A percentile compares a stretch with the other conserved stretches of the same genome.
Evolutionary conservation across 2,888 invertebrate genomes (phyloP).

Genomic region (Ophonus ardosiacus): DNA sequence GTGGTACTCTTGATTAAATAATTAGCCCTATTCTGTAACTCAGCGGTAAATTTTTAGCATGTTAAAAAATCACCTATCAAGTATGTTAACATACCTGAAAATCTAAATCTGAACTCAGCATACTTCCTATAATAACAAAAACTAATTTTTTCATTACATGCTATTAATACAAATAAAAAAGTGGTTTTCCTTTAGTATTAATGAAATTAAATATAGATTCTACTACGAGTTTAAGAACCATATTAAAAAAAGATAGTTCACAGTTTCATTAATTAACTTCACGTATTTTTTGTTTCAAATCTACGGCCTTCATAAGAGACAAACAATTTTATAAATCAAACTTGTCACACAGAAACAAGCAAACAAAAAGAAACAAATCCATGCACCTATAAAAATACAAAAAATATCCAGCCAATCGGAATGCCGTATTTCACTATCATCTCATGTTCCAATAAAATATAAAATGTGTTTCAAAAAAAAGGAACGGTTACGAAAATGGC

Average conservation of each 20-base stretch:
- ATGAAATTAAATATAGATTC: too few species aligned
- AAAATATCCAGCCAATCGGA: not conserved
- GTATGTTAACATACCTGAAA: too few species aligned
- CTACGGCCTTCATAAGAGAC: not conserved
- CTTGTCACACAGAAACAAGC: slow-evolving; percentile 6
- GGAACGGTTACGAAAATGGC: slow-evolving; percentile 57
- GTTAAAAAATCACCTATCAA: too few species aligned
- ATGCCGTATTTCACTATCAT: not conserved
- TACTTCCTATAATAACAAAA: too few species aligned
- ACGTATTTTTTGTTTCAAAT: not conserved
- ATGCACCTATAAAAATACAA: slow-evolving; percentile 22
- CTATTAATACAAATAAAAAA: not conserved
- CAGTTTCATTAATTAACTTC: not conserved
- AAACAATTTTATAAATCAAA: slow-evolving; percentile 43
- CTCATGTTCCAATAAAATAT: slow-evolving; percentile 14
- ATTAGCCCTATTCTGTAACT: too few species aligned
- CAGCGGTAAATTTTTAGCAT: too few species aligned
- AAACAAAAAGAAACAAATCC: slow-evolving; percentile 20
- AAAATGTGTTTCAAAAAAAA: slow-evolving; percentile 11
- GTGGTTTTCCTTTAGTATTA: too few species aligned
- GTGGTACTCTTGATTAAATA: not conserved
- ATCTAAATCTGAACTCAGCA: too few species aligned
- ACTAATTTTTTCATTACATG: not conserved
- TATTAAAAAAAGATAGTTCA: not conserved
- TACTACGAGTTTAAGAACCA: too few species aligned